phyloP scores from a whole-genome alignment of 2,797 vertebrate species.

The Babyrousa celebensis region DNA sequence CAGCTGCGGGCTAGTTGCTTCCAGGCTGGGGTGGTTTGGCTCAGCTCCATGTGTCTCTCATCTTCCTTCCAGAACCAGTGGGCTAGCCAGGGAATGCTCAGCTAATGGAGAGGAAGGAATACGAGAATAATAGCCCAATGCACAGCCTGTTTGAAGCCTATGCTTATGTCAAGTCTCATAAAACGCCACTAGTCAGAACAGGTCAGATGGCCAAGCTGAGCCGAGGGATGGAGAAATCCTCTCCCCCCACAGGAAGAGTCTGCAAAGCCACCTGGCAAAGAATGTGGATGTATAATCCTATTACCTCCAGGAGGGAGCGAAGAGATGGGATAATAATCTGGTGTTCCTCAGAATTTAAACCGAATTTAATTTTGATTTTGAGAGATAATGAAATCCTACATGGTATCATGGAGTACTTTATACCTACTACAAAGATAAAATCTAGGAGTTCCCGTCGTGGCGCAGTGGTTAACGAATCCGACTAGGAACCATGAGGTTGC shows the following conservation, averaged over 20 bases:
- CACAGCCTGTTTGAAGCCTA: conserved; percentile 39
- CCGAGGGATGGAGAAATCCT: neutral
- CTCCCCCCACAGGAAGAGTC: neutral
- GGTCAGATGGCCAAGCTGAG: neutral
- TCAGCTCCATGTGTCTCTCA: neutral
- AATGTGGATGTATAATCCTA: neutral
- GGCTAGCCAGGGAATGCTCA: neutral
- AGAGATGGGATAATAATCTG: conserved; percentile 20
- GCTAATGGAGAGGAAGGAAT: neutral
- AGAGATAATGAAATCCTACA: conserved; percentile 71
- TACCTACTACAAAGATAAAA: conserved; percentile 64
- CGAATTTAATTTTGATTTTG: conserved; percentile 71
- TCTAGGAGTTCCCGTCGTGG: too few species aligned
- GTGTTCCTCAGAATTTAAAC: conserved; percentile 46
- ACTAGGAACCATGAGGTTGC: too few species aligned
- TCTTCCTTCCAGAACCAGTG: conserved; percentile 36
- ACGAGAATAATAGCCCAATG: neutral
- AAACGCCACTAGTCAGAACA: conserved; percentile 26
- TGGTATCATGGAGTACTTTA: conserved; percentile 27
- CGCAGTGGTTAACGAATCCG: too few species aligned
- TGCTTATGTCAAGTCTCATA: conserved; percentile 13
- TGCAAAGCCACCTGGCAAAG: conserved; percentile 27
- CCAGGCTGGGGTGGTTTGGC: neutral
- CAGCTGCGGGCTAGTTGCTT: neutral
- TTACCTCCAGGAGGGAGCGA: neutral